Evolutionary conservation across 2,797 vertebrate genomes (phyloP).

Genomic region (Arnoldichthys spilopterus): DNA sequence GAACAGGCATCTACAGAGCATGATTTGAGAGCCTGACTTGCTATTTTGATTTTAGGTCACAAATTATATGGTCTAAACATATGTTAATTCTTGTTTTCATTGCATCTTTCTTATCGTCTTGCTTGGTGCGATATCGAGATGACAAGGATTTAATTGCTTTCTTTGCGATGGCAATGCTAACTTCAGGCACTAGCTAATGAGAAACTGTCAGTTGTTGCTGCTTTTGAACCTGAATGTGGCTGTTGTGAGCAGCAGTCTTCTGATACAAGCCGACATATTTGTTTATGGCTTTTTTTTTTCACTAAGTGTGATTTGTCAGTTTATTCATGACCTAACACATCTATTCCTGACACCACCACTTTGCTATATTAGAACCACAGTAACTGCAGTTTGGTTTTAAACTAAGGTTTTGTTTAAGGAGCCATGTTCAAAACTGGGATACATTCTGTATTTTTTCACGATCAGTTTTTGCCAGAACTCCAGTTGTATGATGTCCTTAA

Average conservation of each 20-base stretch:
- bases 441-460: too few relatives aligned
- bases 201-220: slow-evolving; percentile 34
- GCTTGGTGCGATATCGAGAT: slow-evolving; percentile 5
- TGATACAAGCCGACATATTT: slow-evolving; percentile 10
- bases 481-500: too few relatives aligned
- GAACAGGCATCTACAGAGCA: neutral
- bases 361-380: neutral
- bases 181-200: slow-evolving; percentile 33
- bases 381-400: too few relatives aligned
- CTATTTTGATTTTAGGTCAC: slow-evolving; percentile 5
- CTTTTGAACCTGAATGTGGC: slow-evolving; percentile 36
- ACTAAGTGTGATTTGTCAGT: neutral
- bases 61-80: slow-evolving; percentile 26
- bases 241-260: slow-evolving; percentile 21
- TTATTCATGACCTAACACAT: neutral
- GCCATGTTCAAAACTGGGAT: too few relatives aligned
- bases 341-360: neutral
- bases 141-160: slow-evolving; percentile 46
- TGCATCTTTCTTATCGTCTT: neutral
- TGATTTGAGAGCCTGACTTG: slow-evolving; percentile 1
- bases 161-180: slow-evolving; percentile 12
- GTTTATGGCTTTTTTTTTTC: neutral
- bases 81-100: slow-evolving; percentile 19
- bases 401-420: too few relatives aligned
- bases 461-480: too few relatives aligned